These are phyloP conservation scores for Procavia capensis DNA, from an alignment of 2,113 vertebrate genomes.

Conservation along the genomic window DNA sequence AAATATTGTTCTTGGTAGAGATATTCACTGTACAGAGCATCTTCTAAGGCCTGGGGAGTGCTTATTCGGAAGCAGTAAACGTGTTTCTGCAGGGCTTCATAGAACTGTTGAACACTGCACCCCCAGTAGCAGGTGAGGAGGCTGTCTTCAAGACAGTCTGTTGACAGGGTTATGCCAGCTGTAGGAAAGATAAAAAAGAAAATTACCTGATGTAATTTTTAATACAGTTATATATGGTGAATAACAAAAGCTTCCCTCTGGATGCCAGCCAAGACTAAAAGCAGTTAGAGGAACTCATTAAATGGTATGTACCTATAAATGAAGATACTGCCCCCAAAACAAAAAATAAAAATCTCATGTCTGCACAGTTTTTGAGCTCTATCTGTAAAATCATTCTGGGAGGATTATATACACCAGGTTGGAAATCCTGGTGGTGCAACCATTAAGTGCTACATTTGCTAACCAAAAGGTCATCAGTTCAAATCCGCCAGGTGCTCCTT, in stretches of 20 bases:
- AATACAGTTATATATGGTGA: neutral
- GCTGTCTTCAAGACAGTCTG: conserved; percentile 93
- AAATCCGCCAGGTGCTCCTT: too few species aligned
- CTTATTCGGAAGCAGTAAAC: conserved; percentile 86
- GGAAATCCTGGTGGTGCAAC: too few species aligned
- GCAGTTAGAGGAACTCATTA: neutral
- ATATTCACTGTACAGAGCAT: conserved; percentile 90
- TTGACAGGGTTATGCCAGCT: conserved; percentile 91
- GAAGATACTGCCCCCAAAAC: neutral
- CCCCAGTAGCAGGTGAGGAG: conserved; percentile 96
- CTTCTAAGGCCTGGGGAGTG: conserved; percentile 89
- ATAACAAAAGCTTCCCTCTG: neutral
- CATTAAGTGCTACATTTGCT: too few species aligned
- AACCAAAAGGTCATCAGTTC: too few species aligned
- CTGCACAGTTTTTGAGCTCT: neutral
- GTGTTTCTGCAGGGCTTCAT: conserved; percentile 91
- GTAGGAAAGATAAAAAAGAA: conserved; percentile 34
- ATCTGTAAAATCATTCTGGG: neutral
- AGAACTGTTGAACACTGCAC: conserved; percentile 91
- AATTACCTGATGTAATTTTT: neutral
- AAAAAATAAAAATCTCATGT: conserved; percentile 32
- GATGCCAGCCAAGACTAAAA: neutral
- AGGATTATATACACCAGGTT: neutral
- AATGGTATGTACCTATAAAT: neutral
- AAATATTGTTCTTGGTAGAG: conserved; percentile 89